Conservation (phyloP, 2,888 invertebrate genomes). For the Marasmarcha lunaedactyla region DNA sequence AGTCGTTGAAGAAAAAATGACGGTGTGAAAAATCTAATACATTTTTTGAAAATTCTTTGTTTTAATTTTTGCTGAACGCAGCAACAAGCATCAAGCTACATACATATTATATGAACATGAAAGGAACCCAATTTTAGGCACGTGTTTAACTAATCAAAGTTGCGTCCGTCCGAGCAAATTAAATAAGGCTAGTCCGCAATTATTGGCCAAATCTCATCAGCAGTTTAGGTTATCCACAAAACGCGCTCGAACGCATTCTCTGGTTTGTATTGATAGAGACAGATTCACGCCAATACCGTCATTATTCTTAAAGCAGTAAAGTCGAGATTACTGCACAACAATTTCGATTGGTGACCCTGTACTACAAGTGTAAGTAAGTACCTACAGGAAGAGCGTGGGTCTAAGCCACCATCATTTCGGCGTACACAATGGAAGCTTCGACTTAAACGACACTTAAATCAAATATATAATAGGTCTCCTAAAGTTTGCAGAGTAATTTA, state of each 20-base stretch:
- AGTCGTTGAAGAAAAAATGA: too few species aligned
- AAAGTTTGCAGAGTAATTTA: slow-evolving; percentile 8
- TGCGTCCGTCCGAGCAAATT: too few species aligned
- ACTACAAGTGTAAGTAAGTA: slow-evolving; percentile 1
- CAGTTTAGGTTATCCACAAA: slow-evolving; percentile 16
- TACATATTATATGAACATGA: too few species aligned
- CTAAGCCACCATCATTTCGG: slow-evolving; percentile 22
- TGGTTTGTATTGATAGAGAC: slow-evolving; percentile 20
- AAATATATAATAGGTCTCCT: slow-evolving; percentile 27
- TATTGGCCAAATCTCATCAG: too few species aligned
- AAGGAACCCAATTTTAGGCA: too few species aligned
- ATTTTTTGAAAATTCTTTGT: too few species aligned
- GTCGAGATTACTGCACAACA: slow-evolving; percentile 17
- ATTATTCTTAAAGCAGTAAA: slow-evolving; percentile 13
- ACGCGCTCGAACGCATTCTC: slow-evolving; percentile 17
- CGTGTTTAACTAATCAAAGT: too few species aligned
- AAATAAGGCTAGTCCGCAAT: too few species aligned
- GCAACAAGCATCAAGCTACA: too few species aligned
- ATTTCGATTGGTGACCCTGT: slow-evolving; percentile 21
- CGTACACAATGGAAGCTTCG: slow-evolving; percentile 29
- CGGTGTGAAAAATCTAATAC: too few species aligned
- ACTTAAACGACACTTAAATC: slow-evolving; percentile 27
- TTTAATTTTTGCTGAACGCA: too few species aligned
- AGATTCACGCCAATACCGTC: slow-evolving; percentile 13
- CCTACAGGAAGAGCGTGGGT: slow-evolving; percentile 21